Conservation (phyloP, 2,797 vertebrate species). For the Sciaenops ocellatus region DNA sequence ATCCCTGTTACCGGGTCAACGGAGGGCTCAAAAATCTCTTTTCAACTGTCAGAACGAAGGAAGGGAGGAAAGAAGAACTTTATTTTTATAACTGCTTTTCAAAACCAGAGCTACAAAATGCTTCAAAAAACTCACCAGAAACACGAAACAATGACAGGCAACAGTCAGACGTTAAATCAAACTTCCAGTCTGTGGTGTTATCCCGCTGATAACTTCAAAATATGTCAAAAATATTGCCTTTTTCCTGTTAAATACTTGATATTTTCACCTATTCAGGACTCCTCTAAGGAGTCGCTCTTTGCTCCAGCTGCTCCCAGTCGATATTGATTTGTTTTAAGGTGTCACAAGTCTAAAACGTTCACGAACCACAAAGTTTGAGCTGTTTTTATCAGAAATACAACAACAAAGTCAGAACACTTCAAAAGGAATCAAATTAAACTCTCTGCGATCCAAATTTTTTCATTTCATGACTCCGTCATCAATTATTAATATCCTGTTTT, state of each 20-base stretch:
- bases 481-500: neutral
- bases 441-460: neutral
- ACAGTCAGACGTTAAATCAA: neutral
- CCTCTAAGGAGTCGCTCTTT: no score
- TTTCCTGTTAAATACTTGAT: neutral
- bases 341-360: neutral
- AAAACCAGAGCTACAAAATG: neutral
- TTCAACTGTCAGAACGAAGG: neutral
- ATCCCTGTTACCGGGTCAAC: neutral
- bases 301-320: neutral
- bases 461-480: neutral
- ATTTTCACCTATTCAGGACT: neutral
- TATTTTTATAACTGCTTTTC: neutral
- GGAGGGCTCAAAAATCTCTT: neutral
- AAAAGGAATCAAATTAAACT: no score
- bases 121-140: neutral
- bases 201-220: neutral
- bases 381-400: neutral
- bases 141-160: neutral
- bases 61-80: neutral
- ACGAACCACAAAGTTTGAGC: neutral
- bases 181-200: neutral
- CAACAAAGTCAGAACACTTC: neutral
- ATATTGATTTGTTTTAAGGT: neutral
- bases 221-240: neutral